A percentile compares a stretch with the other conserved stretches of the same genome.
Conservation (phyloP, 2,797 vertebrate species). For the Manis javanica region DNA sequence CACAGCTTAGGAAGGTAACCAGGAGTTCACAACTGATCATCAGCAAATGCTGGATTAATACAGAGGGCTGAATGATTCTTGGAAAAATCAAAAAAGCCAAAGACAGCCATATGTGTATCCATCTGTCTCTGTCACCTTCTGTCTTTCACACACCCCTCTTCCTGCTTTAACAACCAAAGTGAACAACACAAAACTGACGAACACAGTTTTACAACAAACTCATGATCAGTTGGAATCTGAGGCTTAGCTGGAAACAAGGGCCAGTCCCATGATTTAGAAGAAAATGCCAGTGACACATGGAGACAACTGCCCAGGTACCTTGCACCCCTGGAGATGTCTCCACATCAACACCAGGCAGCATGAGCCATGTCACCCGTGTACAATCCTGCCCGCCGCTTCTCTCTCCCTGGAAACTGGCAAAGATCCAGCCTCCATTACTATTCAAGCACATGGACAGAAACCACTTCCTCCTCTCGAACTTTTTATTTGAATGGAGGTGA, state of each 20-base stretch:
- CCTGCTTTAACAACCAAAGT: neutral
- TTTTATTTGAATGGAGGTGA: slow-evolving; percentile 52
- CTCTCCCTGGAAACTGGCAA: neutral
- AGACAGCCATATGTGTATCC: neutral
- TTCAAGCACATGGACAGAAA: neutral
- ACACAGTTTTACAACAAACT: neutral
- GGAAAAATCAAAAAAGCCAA: neutral
- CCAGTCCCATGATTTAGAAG: neutral
- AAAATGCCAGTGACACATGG: neutral
- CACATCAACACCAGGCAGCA: neutral
- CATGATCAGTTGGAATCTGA: neutral
- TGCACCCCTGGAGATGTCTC: neutral
- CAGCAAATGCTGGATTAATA: neutral
- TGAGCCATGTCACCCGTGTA: neutral
- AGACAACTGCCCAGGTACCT: neutral
- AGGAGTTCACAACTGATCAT: neutral
- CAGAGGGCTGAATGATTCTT: neutral
- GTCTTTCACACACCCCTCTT: neutral
- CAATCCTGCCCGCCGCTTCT: neutral
- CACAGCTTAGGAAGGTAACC: neutral
- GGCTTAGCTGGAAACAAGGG: neutral
- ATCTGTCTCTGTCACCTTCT: neutral
- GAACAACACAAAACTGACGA: neutral
- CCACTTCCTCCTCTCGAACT: slow-evolving; percentile 19
- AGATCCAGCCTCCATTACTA: neutral